These are phyloP conservation scores for Leucosticte australis DNA, from an alignment of 2,113 vertebrate genomes.

Conservation along the genomic window DNA sequence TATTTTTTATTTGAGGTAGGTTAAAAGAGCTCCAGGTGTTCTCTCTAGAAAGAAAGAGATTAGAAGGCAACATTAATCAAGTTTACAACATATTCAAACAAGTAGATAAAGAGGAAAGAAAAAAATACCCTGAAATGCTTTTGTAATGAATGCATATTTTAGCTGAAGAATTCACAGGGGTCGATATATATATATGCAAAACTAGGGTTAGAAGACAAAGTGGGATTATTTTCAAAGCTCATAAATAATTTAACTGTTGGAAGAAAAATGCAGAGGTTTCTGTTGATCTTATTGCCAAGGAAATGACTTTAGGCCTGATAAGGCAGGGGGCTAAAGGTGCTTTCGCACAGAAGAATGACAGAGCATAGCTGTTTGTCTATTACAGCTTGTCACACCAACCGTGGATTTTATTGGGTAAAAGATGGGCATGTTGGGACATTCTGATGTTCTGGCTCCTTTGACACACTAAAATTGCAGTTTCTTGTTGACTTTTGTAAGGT, in stretches of 20 bases:
- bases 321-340: not conserved
- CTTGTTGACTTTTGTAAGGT: conserved; percentile 11
- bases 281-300: conserved; percentile 6
- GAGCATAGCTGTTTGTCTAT: not conserved
- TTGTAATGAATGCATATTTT: conserved; percentile 60
- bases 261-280: conserved; percentile 28
- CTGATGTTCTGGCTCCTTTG: not conserved
- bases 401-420: conserved; percentile 13
- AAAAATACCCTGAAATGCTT: conserved; percentile 41
- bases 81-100: conserved; percentile 66
- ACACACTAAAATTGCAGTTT: not conserved
- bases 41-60: conserved; percentile 63
- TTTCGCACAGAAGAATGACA: conserved; percentile 1
- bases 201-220: conserved; percentile 48
- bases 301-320: conserved; percentile 22
- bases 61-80: conserved; percentile 72
- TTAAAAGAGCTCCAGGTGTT: conserved; percentile 70
- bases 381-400: not conserved
- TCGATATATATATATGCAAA: conserved; percentile 41
- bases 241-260: conserved; percentile 51
- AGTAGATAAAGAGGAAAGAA: conserved; percentile 51
- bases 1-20: conserved; percentile 32
- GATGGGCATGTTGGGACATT: conserved; percentile 3
- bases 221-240: conserved; percentile 49
- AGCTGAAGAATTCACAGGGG: conserved; percentile 27